Conservation (phyloP, 1,140 invertebrate species). For the Oryzaephilus surinamensis region DNA sequence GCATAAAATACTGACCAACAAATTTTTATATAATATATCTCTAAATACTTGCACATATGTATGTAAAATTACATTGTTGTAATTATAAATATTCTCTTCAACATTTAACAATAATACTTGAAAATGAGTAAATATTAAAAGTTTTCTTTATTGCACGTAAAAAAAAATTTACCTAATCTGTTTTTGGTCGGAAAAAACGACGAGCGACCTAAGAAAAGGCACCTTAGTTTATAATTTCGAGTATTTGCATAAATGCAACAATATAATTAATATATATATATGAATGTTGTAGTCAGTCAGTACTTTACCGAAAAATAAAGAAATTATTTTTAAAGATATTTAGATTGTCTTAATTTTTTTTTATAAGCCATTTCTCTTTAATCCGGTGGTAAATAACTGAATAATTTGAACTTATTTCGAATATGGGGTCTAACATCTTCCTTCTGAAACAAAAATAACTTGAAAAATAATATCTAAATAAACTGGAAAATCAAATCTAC, state of each 20-base stretch:
- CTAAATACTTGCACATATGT: too few species aligned
- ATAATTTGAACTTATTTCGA: constrained; percentile 76
- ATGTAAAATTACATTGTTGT: too few species aligned
- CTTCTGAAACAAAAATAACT: constrained; percentile 50
- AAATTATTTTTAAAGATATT: too few species aligned
- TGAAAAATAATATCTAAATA: constrained; percentile 6
- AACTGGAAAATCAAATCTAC: constrained; percentile 40
- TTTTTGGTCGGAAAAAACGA: background rate
- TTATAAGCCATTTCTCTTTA: constrained; percentile 40
- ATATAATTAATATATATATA: constrained; percentile 3
- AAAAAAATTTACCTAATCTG: background rate
- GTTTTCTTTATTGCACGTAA: too few species aligned
- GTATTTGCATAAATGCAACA: background rate
- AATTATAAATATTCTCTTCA: too few species aligned
- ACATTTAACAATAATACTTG: too few species aligned
- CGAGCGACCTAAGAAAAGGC: constrained; percentile 13
- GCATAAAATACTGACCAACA: constrained; percentile 28
- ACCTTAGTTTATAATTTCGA: constrained; percentile 13
- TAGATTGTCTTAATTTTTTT: constrained; percentile 32
- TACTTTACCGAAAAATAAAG: constrained; percentile 26
- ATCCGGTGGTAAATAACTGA: constrained; percentile 79
- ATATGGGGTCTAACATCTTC: constrained; percentile 87
- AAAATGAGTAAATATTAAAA: background rate
- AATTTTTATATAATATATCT: constrained; percentile 3
- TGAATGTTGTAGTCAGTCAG: constrained; percentile 22